These are phyloP conservation scores for Aphidius ervi DNA, from an alignment of 1,140 invertebrate genomes.

Conservation along the genomic window DNA sequence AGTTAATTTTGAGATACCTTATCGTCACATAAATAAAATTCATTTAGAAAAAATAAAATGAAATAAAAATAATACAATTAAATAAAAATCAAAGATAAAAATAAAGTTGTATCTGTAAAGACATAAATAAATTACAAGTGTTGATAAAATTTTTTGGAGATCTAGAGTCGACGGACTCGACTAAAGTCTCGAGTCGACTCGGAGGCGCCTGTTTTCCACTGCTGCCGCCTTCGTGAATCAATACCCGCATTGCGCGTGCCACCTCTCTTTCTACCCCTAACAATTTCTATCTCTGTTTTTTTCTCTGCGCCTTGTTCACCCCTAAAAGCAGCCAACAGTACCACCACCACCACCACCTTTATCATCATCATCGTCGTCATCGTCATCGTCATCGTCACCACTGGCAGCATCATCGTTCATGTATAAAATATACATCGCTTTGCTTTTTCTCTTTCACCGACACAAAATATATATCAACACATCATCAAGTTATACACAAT, in stretches of 20 bases:
- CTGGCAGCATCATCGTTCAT: too few species aligned
- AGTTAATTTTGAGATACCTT: too few species aligned
- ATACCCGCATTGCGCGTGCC: slow-evolving; percentile 55
- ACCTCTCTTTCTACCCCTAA: slow-evolving; percentile 40
- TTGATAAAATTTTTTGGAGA: slow-evolving; percentile 26
- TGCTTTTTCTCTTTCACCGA: too few species aligned
- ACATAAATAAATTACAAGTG: slow-evolving; percentile 17
- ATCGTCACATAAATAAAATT: too few species aligned
- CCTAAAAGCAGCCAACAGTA: background rate
- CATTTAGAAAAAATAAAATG: background rate
- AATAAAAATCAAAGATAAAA: slow-evolving; percentile 11
- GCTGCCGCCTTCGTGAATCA: slow-evolving; percentile 48
- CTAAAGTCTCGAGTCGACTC: slow-evolving; percentile 41
- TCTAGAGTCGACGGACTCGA: slow-evolving; percentile 43
- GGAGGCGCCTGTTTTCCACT: slow-evolving; percentile 40
- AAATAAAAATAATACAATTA: slow-evolving; percentile 1
- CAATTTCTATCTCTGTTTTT: slow-evolving; percentile 27
- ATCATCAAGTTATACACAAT: too few species aligned
- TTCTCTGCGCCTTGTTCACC: slow-evolving; percentile 44
- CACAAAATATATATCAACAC: too few species aligned
- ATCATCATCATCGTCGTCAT: slow-evolving; percentile 7
- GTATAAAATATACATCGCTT: too few species aligned
- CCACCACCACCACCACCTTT: slow-evolving; percentile 10
- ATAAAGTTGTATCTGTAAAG: slow-evolving; percentile 6
- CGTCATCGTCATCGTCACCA: too few species aligned